A percentile compares a stretch with the other conserved stretches of the same genome.
These are phyloP conservation scores for Morpho achilles DNA, from an alignment of 2,888 invertebrate genomes.

Conservation along the genomic window DNA sequence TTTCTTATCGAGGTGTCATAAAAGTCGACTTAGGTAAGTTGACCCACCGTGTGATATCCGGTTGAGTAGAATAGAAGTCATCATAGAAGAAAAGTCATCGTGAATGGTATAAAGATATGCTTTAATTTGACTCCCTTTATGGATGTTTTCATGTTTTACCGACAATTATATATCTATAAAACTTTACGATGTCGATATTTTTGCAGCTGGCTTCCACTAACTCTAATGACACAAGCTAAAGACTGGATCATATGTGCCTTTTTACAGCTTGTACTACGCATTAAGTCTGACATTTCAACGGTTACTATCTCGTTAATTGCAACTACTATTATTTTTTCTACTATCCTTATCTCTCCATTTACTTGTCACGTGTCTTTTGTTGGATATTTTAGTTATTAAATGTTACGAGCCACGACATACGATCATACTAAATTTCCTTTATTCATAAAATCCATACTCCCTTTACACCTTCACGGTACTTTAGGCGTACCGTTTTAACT, in stretches of 20 bases:
- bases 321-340: constrained; percentile 34
- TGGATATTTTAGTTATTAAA: not conserved
- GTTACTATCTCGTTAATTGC: constrained; percentile 51
- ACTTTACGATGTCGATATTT: constrained; percentile 10
- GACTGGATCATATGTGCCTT: constrained; percentile 34
- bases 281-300: constrained; percentile 64
- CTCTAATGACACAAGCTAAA: constrained; percentile 20
- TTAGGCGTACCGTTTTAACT: too few relatives aligned
- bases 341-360: constrained; percentile 25
- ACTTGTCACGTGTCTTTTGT: constrained; percentile 19
- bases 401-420: too few relatives aligned
- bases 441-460: too few relatives aligned
- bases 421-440: too few relatives aligned
- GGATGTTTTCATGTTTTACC: constrained; percentile 2
- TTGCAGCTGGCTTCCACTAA: constrained; percentile 15
- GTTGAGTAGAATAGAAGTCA: too few relatives aligned
- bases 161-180: constrained; percentile 7
- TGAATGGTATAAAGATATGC: too few relatives aligned
- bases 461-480: too few relatives aligned
- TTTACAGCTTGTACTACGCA: constrained; percentile 47
- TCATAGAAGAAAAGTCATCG: too few relatives aligned
- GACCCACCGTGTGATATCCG: too few relatives aligned
- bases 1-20: too few relatives aligned
- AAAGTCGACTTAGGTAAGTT: too few relatives aligned
- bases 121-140: not conserved